Evolutionary conservation across 2,888 invertebrate species (phyloP).

Genomic region (Phanerotoma sp.): DNA sequence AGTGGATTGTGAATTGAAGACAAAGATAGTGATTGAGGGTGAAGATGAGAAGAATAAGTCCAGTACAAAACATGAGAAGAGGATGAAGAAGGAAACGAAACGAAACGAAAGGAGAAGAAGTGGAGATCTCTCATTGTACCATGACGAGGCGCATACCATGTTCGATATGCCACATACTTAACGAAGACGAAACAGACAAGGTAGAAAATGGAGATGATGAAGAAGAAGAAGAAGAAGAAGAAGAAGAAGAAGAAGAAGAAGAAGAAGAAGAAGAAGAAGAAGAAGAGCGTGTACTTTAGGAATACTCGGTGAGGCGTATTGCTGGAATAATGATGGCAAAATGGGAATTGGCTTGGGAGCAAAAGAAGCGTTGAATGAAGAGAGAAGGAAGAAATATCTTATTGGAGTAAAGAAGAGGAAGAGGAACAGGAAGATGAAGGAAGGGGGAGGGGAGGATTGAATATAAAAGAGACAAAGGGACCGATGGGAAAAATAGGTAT

Average conservation of each 20-base stretch:
- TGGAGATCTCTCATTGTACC: constrained; percentile 38
- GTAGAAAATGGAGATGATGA: too few relatives aligned
- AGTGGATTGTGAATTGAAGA: background rate
- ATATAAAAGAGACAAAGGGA: constrained; percentile 1
- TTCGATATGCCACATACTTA: constrained; percentile 41
- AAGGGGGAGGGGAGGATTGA: background rate
- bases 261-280: constrained; percentile 9
- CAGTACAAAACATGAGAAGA: background rate
- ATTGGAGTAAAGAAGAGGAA: background rate
- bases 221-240: constrained; percentile 5
- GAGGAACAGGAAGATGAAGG: background rate
- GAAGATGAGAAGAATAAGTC: background rate
- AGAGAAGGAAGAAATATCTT: constrained; percentile 6
- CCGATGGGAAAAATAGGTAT: constrained; percentile 13
- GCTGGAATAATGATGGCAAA: constrained; percentile 25
- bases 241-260: constrained; percentile 8
- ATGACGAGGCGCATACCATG: constrained; percentile 49
- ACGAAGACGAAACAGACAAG: constrained; percentile 5
- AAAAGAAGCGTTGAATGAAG: constrained; percentile 8
- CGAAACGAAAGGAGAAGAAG: constrained; percentile 9
- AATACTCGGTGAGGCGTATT: constrained; percentile 35
- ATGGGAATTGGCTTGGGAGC: constrained; percentile 19
- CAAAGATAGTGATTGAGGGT: background rate
- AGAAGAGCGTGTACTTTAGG: constrained; percentile 32
- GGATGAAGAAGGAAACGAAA: constrained; percentile 3